Evolutionary conservation across 2,888 invertebrate genomes (phyloP).

Genomic region (Gryllus longicercus): DNA sequence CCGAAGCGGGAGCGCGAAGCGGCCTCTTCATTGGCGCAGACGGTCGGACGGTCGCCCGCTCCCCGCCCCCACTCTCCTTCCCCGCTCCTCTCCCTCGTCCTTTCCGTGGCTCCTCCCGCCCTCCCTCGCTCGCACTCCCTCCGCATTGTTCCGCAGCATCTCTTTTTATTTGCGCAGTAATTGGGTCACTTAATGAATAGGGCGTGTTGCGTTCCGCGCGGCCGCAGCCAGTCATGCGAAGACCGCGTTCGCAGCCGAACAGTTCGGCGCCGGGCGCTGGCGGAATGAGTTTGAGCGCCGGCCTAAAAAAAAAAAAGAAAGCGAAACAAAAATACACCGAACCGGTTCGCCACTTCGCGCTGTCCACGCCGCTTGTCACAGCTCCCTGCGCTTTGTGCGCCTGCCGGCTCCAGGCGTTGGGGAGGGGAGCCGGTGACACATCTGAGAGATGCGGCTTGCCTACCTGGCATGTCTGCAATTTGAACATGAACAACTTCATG

Average conservation of each 20-base stretch:
- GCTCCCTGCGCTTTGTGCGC: neutral
- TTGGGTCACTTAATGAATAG: constrained; percentile 17
- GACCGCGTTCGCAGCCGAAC: neutral
- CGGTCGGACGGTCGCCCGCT: neutral
- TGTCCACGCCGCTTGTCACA: neutral
- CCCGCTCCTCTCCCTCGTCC: neutral
- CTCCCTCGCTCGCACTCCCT: neutral
- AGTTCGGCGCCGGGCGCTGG: neutral
- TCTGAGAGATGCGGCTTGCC: too few relatives aligned
- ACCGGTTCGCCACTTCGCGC: neutral
- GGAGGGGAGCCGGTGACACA: too few relatives aligned
- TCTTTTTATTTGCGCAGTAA: constrained; percentile 4
- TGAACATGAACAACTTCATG: too few relatives aligned
- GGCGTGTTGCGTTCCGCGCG: neutral
- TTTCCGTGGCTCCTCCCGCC: neutral
- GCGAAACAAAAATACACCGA: neutral
- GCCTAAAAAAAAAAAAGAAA: constrained; percentile 5
- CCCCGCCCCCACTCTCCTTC: neutral
- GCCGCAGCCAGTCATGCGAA: neutral
- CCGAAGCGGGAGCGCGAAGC: constrained; percentile 11
- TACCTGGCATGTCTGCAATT: too few relatives aligned
- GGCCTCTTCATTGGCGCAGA: constrained; percentile 1
- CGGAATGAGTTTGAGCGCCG: neutral
- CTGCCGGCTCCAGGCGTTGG: too few relatives aligned
- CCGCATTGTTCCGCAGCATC: neutral